phyloP scores from a whole-genome alignment of 2,888 invertebrate genomes.

The Corbicula japonica region DNA sequence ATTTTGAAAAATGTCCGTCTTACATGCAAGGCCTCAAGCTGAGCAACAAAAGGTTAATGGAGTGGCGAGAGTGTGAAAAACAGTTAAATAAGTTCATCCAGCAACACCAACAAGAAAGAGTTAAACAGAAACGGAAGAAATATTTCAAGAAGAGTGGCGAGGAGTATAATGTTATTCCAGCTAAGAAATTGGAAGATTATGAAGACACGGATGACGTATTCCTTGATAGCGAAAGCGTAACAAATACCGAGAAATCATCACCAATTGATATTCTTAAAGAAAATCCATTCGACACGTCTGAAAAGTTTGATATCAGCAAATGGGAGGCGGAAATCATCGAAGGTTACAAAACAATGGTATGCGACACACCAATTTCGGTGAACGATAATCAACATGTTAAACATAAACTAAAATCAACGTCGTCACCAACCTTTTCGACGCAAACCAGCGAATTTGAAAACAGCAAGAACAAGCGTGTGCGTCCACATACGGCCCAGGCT shows the following conservation, averaged over 20 bases:
- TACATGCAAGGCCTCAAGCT: constrained; percentile 65
- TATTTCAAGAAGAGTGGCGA: constrained; percentile 3
- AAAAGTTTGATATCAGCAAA: constrained; percentile 64
- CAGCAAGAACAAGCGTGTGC: constrained; percentile 3
- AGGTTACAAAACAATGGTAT: constrained; percentile 65
- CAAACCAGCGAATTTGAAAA: constrained; percentile 9
- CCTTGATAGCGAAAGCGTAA: constrained; percentile 46
- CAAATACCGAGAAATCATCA: constrained; percentile 25
- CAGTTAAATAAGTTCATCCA: constrained; percentile 63
- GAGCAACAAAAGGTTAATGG: constrained; percentile 69
- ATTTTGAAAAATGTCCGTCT: constrained; percentile 66
- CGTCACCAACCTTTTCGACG: constrained; percentile 49
- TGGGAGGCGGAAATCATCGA: constrained; percentile 64
- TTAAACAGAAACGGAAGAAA: constrained; percentile 43
- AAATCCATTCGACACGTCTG: constrained; percentile 29
- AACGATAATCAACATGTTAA: constrained; percentile 13
- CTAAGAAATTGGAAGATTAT: constrained; percentile 12
- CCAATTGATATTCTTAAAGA: constrained; percentile 49
- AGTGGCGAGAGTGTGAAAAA: constrained; percentile 71
- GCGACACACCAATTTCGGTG: not conserved
- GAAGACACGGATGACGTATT: constrained; percentile 54
- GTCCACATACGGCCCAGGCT: constrained; percentile 65
- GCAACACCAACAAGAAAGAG: constrained; percentile 51
- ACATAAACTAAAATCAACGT: constrained; percentile 45
- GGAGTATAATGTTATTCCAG: constrained; percentile 14